phyloP scores from a whole-genome alignment of 2,888 invertebrate species.

The Drosophila antonietae region DNA sequence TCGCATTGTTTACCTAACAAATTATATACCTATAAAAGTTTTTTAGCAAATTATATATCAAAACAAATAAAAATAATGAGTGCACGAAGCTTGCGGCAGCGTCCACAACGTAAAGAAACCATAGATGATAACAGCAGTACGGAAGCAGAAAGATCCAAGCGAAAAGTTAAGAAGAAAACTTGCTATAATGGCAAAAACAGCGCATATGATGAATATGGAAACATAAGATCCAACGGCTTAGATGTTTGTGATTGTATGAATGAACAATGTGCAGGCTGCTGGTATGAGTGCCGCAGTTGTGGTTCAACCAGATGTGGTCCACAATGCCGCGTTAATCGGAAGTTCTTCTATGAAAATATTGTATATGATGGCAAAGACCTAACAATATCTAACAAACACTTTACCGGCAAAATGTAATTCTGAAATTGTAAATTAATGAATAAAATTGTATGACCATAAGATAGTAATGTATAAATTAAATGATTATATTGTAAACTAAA shows the following conservation, averaged over 20 bases:
- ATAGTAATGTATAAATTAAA: background rate
- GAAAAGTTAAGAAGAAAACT: constrained; percentile 85
- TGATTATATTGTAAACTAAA: background rate
- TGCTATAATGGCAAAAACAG: constrained; percentile 49
- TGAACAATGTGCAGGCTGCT: constrained; percentile 92
- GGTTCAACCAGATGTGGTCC: constrained; percentile 91
- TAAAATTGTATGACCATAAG: background rate
- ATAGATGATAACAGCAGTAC: constrained; percentile 84
- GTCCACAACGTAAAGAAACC: constrained; percentile 59
- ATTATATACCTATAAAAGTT: too few relatives aligned
- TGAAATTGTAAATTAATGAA: background rate
- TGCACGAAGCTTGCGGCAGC: constrained; percentile 61
- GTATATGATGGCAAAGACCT: constrained; percentile 92
- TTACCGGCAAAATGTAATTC: constrained; percentile 26
- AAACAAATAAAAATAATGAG: constrained; percentile 32
- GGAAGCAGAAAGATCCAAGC: constrained; percentile 90
- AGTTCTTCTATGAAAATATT: constrained; percentile 91
- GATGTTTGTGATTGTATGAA: constrained; percentile 95
- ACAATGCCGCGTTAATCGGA: constrained; percentile 91
- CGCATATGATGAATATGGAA: constrained; percentile 89
- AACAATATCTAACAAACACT: constrained; percentile 71
- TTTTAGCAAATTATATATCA: background rate
- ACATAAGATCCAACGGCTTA: constrained; percentile 87
- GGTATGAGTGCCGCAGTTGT: constrained; percentile 91
- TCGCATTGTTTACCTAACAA: background rate